Evolutionary conservation across 1,140 invertebrate species (phyloP).

Genomic region (Zaprionus lachaisei): DNA sequence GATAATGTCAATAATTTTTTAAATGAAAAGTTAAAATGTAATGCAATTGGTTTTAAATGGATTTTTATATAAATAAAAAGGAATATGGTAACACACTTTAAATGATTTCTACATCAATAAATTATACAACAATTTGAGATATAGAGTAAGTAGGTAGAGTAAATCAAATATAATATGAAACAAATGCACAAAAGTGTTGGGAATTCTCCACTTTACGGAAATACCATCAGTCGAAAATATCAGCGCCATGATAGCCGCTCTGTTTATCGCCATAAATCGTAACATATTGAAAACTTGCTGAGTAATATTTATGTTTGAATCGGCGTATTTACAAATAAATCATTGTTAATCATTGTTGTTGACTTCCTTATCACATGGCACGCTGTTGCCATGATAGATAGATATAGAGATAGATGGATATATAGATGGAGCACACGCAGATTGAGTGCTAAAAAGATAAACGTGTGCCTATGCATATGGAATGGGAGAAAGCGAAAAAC

Average conservation of each 20-base stretch:
- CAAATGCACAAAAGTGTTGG: background rate
- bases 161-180: too few species aligned
- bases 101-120: too few species aligned
- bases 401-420: conserved; percentile 2
- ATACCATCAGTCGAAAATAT: too few species aligned
- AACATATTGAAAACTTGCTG: background rate
- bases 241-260: background rate
- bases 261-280: background rate
- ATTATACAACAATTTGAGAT: too few species aligned
- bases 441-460: conserved; percentile 37
- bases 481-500: background rate
- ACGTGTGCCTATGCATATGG: conserved; percentile 8
- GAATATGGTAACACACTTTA: too few species aligned
- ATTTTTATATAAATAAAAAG: too few species aligned
- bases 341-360: conserved; percentile 41
- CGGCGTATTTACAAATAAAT: conserved; percentile 35
- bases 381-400: background rate
- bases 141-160: too few species aligned
- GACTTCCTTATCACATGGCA: conserved; percentile 13
- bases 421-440: conserved; percentile 12
- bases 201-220: background rate
- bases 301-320: background rate
- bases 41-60: too few species aligned
- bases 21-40: too few species aligned
- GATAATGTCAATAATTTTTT: too few species aligned